These are phyloP conservation scores for Protodeltote pygarga DNA, from an alignment of 2,888 invertebrate species.

Conservation along the genomic window DNA sequence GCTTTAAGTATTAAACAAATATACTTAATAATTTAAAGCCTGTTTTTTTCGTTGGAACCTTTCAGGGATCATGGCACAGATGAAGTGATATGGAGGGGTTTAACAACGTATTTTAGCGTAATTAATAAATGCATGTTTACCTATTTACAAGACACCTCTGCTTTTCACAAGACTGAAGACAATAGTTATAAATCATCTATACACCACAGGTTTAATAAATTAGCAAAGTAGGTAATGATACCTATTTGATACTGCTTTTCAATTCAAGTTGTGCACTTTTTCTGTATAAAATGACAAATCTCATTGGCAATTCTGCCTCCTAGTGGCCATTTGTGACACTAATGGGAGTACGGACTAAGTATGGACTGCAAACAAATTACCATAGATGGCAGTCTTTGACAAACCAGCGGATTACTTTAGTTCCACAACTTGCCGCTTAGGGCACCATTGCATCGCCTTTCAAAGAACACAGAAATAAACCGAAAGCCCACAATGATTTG, in stretches of 20 bases:
- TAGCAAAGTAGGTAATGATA: constrained; percentile 1
- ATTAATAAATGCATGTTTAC: constrained; percentile 42
- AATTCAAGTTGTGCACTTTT: too few species aligned
- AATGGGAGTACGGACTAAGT: too few species aligned
- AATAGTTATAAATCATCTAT: constrained; percentile 2
- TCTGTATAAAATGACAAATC: too few species aligned
- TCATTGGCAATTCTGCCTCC: too few species aligned
- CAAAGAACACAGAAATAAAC: too few species aligned
- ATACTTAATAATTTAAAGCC: constrained; percentile 43
- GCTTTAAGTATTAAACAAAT: constrained; percentile 47
- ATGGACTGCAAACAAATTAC: too few species aligned
- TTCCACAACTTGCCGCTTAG: too few species aligned
- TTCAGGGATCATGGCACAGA: constrained; percentile 44
- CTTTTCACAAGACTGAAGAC: constrained; percentile 17
- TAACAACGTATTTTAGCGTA: constrained; percentile 14
- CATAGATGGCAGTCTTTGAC: too few species aligned
- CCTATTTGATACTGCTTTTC: background rate
- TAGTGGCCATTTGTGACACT: too few species aligned
- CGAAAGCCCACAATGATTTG: too few species aligned
- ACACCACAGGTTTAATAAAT: constrained; percentile 24
- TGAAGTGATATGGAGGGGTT: constrained; percentile 23
- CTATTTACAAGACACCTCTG: constrained; percentile 12
- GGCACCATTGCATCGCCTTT: too few species aligned
- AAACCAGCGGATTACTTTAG: too few species aligned
- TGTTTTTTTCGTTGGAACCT: constrained; percentile 46